Evolutionary conservation across 1,140 invertebrate species (phyloP).

Genomic region (Drosophila simulans): DNA sequence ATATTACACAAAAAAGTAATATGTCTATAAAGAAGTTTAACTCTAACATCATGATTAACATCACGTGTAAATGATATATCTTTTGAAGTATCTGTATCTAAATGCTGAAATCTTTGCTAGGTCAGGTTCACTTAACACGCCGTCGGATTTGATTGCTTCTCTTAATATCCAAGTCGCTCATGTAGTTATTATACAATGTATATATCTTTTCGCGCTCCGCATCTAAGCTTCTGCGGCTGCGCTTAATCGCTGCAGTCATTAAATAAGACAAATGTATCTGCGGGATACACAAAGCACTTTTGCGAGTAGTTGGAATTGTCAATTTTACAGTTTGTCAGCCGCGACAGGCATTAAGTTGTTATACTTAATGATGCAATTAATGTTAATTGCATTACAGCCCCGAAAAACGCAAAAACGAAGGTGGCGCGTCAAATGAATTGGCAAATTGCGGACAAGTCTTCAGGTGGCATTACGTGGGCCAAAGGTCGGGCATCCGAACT

Average conservation of each 20-base stretch:
- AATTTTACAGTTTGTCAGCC: conserved; percentile 51
- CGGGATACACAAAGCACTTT: conserved; percentile 52
- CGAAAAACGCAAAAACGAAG: conserved; percentile 20
- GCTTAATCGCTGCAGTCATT: conserved; percentile 66
- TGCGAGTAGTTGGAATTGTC: conserved; percentile 47
- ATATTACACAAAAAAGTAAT: background rate
- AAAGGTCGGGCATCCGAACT: conserved; percentile 5
- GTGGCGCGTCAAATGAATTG: conserved; percentile 39
- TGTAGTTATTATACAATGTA: background rate
- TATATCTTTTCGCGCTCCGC: background rate
- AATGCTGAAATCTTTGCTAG: conserved; percentile 12
- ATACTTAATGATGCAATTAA: conserved; percentile 79
- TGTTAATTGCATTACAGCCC: conserved; percentile 70
- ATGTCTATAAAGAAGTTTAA: too few species aligned
- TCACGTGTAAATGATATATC: background rate
- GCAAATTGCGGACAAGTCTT: conserved; percentile 38
- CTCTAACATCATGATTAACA: too few species aligned
- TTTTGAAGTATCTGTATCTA: conserved; percentile 2
- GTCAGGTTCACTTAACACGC: conserved; percentile 40
- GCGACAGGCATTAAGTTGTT: conserved; percentile 72
- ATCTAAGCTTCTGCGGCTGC: conserved; percentile 24
- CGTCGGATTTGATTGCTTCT: conserved; percentile 43
- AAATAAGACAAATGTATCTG: conserved; percentile 75
- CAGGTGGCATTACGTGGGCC: conserved; percentile 21
- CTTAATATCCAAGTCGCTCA: conserved; percentile 24